Evolutionary conservation across 2,113 vertebrate genomes (phyloP).

Genomic region (Chrysochloris asiatica): DNA sequence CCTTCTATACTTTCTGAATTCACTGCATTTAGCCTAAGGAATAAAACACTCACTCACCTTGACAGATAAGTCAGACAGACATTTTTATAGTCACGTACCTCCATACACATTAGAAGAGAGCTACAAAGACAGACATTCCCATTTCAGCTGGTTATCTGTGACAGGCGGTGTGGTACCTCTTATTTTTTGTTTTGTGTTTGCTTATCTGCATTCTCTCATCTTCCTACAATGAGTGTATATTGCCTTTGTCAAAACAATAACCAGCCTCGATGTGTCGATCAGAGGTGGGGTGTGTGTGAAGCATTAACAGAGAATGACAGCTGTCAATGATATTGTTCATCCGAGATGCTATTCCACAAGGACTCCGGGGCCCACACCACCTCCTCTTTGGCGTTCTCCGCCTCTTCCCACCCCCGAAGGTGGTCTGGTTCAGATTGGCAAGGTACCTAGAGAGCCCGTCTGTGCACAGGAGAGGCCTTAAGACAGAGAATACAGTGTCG

Average conservation of each 20-base stretch:
- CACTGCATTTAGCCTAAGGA: neutral
- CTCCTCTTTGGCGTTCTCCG: neutral
- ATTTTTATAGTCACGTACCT: neutral
- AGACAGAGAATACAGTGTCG: slow-evolving; percentile 42
- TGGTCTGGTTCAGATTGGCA: slow-evolving; percentile 28
- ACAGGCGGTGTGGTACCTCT: neutral
- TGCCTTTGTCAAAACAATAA: slow-evolving; percentile 14
- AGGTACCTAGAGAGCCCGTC: slow-evolving; percentile 17
- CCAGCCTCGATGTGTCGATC: neutral
- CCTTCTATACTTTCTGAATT: neutral
- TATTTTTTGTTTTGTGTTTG: neutral
- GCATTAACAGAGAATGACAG: accelerated
- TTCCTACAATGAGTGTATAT: neutral
- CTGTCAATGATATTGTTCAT: slow-evolving; percentile 26
- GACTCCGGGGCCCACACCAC: neutral
- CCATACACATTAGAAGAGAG: neutral
- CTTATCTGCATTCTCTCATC: neutral
- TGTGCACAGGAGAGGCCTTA: slow-evolving; percentile 45
- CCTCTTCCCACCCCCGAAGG: neutral
- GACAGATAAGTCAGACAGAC: neutral
- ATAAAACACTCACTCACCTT: neutral
- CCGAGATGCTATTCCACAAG: slow-evolving; percentile 18
- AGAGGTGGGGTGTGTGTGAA: slow-evolving; percentile 2
- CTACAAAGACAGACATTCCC: neutral
- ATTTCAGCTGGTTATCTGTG: neutral